Evolutionary conservation across 2,797 vertebrate genomes (phyloP).

Genomic region (Spheniscus humboldti): DNA sequence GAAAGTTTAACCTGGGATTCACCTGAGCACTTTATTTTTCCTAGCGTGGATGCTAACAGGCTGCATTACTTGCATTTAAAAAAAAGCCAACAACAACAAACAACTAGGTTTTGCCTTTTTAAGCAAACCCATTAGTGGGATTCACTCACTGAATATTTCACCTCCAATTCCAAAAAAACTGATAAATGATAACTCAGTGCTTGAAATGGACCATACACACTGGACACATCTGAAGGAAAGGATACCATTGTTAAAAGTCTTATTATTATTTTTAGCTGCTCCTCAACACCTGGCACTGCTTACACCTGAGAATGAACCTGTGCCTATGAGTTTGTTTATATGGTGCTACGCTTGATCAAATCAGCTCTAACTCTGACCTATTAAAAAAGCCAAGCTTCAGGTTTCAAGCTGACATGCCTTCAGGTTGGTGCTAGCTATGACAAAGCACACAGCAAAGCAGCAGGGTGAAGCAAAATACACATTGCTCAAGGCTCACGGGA

Average conservation of each 20-base stretch:
- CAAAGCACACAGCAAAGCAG: neutral
- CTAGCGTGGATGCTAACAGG: neutral
- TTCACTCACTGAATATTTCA: neutral
- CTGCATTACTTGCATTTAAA: no score
- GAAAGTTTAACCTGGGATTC: neutral
- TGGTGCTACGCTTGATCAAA: fast-evolving
- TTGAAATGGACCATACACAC: neutral
- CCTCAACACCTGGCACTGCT: neutral
- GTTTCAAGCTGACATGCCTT: neutral
- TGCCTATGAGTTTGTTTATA: neutral
- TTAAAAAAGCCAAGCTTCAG: neutral
- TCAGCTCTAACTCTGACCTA: neutral
- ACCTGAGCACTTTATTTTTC: fast-evolving
- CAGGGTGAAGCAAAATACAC: neutral
- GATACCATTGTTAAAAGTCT: neutral
- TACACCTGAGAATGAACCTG: neutral
- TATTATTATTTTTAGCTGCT: neutral
- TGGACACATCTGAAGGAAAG: neutral
- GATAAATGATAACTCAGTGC: neutral
- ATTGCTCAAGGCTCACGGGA: neutral
- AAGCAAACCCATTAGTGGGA: neutral
- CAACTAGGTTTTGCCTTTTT: neutral
- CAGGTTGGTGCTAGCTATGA: neutral
- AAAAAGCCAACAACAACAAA: neutral
- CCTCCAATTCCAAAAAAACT: neutral